phyloP scores from a whole-genome alignment of 2,797 vertebrate species.

The Erethizon dorsatum region DNA sequence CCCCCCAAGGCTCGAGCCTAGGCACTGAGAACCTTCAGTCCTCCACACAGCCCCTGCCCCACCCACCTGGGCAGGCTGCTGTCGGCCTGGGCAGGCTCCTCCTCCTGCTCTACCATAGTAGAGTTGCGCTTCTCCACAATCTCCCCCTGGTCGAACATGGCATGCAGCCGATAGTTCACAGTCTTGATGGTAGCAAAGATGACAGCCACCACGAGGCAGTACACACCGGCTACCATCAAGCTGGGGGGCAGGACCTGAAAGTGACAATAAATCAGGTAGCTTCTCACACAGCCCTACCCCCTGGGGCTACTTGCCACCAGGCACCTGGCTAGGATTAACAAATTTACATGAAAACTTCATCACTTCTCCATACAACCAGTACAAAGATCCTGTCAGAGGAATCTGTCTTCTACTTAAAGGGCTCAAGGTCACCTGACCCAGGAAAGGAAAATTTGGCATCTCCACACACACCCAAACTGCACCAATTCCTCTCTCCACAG shows the following conservation, averaged over 20 bases:
- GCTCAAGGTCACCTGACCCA: constrained; percentile 62
- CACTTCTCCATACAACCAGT: not conserved
- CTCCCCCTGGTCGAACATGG: constrained; percentile 96
- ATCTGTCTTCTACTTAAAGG: not conserved
- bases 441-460: not conserved
- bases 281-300: not conserved
- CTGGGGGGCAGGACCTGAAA: constrained; percentile 94
- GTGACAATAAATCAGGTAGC: not conserved
- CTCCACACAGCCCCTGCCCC: not conserved
- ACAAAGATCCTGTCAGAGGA: accelerated
- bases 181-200: constrained; percentile 95
- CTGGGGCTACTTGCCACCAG: not conserved
- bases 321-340: not conserved
- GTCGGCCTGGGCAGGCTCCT: constrained; percentile 90
- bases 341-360: not conserved
- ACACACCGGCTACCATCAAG: constrained; percentile 92
- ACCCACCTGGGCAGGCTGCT: constrained; percentile 91
- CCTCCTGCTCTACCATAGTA: constrained; percentile 92
- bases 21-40: not conserved
- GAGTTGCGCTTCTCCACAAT: constrained; percentile 96
- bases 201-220: constrained; percentile 94
- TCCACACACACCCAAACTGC: not conserved
- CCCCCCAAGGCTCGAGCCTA: not conserved
- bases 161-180: constrained; percentile 94
- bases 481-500: not conserved